Base-by-base conservation (phyloP, 2,888 invertebrate genomes). In the Euplexia lucipara region DNA sequence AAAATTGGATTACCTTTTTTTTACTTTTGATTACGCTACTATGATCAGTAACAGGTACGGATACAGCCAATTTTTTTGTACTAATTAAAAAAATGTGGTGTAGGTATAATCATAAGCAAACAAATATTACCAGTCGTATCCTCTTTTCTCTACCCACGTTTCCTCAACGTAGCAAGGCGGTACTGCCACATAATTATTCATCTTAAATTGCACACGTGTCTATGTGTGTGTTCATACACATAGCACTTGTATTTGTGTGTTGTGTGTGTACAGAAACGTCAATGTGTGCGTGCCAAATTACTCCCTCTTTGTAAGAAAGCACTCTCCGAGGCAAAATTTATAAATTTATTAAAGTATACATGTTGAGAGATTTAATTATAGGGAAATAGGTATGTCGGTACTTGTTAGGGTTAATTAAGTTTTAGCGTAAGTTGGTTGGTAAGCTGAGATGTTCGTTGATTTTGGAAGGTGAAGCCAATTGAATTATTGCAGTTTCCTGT, bases 111-210 rank as follows among this genome's bases (percentile, higher is more conserved):
- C n/a, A n/a, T n/a, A n/a, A 44, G 7, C 14, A 9, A 49, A n/a
- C 39, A 56, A 45, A 58, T 53, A 56, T 9, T 22, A 9, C 1
- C 30, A 0, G 77, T 59, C 84, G 3, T 82, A 82, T 94, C 94
- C 90, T 83, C 61, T 34, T 2, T 39, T 75, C 57, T 70, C 85
- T 59, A 67, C 37, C 85, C 58, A 59, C 77, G 81, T 90, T 89
- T 88, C 87, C 88, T 86, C 81, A 83, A 84, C 90, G 89, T 86
- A 86, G 88, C 90, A 91, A 92, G 94, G 91, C 92, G 91, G 88
- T 86, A 91, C 90, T 91, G 92, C 95, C 94, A 95, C 94, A 95
- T 95, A 95, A 95, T 95, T 95, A 95, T 95, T 95, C 95, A 95
- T 95, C 95, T 95, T 93, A 95, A 94, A 95, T 93, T 94, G 95